These are phyloP conservation scores for Hypocryptadius cinnamomeus DNA, from an alignment of 2,113 vertebrate genomes.

Conservation along the genomic window DNA sequence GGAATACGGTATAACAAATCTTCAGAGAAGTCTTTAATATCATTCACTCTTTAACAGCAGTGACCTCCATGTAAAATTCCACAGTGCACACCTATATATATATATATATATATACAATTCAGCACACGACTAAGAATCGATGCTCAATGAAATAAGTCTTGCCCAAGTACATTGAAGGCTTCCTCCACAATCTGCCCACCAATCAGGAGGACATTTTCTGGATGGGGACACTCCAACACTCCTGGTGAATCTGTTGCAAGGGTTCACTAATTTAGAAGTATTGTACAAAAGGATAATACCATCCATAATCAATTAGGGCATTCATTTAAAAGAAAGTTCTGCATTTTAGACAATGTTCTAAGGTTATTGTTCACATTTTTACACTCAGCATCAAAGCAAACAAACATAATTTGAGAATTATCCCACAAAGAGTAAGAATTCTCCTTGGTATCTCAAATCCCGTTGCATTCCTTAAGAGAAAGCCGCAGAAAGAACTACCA, in stretches of 20 bases:
- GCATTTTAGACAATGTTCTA: background rate
- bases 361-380: background rate
- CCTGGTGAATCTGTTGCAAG: background rate
- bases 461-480: background rate
- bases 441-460: background rate
- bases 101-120: background rate
- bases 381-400: background rate
- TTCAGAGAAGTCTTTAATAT: background rate
- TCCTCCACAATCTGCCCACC: background rate
- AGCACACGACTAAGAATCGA: background rate
- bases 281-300: background rate
- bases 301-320: background rate
- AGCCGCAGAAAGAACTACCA: background rate
- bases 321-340: background rate
- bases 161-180: background rate
- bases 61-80: background rate
- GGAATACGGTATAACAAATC: background rate
- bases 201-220: background rate
- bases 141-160: background rate
- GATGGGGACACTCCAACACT: background rate
- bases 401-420: background rate
- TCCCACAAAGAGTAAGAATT: background rate
- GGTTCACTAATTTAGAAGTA: background rate
- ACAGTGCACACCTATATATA: background rate
- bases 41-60: background rate